These are phyloP conservation scores for Tragelaphus buxtoni DNA, from an alignment of 2,113 vertebrate genomes.

Conservation along the genomic window DNA sequence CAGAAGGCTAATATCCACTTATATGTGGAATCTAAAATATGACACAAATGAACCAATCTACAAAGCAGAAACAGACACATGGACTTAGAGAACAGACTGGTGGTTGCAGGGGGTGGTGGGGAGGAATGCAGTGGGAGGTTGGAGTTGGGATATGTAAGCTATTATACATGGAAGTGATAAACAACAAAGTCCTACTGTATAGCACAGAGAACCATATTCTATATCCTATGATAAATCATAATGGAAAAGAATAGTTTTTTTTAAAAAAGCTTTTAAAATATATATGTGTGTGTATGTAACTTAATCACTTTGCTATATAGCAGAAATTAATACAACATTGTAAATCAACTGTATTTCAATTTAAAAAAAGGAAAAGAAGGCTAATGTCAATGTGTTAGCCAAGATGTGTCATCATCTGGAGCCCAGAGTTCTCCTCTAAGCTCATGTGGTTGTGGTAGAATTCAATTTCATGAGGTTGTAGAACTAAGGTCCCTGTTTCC, in stretches of 20 bases:
- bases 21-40: background rate
- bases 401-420: background rate
- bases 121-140: background rate
- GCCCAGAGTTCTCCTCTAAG: background rate
- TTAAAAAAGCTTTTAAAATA: background rate
- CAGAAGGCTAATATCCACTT: background rate
- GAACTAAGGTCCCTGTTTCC: background rate
- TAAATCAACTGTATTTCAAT: background rate
- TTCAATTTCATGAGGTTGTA: background rate
- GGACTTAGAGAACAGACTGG: background rate
- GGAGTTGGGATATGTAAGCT: background rate
- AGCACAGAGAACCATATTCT: background rate
- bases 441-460: background rate
- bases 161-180: background rate
- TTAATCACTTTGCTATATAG: background rate
- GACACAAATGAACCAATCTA: background rate
- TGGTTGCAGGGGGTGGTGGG: fast-evolving
- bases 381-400: background rate
- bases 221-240: background rate
- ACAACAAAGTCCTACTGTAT: background rate
- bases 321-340: background rate
- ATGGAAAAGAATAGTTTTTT: background rate
- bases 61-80: background rate
- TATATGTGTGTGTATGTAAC: background rate
- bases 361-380: background rate